Conservation (phyloP, 1,140 invertebrate genomes). For the Bathynomus jamesi region DNA sequence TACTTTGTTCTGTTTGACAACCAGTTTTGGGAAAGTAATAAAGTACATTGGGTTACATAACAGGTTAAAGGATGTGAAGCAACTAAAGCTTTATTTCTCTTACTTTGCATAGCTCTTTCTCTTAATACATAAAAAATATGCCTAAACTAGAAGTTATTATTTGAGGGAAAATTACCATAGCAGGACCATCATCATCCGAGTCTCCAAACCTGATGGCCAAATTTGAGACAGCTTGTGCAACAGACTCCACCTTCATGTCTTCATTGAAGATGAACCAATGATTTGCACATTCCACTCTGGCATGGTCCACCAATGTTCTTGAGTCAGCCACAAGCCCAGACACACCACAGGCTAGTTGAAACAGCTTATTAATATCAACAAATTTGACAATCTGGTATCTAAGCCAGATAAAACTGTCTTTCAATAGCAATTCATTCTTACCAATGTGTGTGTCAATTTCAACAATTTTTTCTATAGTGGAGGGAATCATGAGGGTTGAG, state of each 20-base stretch:
- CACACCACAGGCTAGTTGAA: conserved; percentile 70
- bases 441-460: conserved; percentile 93
- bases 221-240: conserved; percentile 96
- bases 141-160: too few relatives aligned
- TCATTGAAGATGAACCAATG: conserved; percentile 36
- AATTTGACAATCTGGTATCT: too few relatives aligned
- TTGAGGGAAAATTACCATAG: conserved; percentile 33
- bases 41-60: too few relatives aligned
- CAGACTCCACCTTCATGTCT: conserved; percentile 60
- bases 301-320: conserved; percentile 85
- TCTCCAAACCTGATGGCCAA: conserved; percentile 97
- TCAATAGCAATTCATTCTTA: too few relatives aligned
- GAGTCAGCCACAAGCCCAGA: conserved; percentile 98
- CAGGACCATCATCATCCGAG: conserved; percentile 75
- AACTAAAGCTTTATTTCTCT: too few relatives aligned
- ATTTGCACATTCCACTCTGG: conserved; percentile 71
- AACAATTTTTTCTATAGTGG: conserved; percentile 85
- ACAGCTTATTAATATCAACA: too few relatives aligned
- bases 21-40: too few relatives aligned
- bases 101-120: too few relatives aligned
- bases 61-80: too few relatives aligned
- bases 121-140: too few relatives aligned
- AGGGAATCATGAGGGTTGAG: conserved; percentile 89
- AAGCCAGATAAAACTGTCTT: too few relatives aligned
- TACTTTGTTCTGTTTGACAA: too few relatives aligned